phyloP scores from a whole-genome alignment of 2,888 invertebrate species.

The Agelastica alni region DNA sequence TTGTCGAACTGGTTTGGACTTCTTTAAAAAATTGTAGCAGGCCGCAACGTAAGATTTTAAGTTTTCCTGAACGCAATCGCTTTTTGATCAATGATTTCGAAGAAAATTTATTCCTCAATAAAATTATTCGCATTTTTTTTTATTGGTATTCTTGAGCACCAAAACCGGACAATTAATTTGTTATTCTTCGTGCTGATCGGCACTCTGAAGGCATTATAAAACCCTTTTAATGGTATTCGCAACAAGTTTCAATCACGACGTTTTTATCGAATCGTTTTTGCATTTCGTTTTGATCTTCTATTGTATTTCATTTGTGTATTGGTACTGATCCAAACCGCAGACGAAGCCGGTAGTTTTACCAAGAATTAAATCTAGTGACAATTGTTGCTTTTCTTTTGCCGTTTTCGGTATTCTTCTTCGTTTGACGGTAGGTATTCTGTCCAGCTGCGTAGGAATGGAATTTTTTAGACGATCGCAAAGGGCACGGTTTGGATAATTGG shows the following conservation, averaged over 20 bases:
- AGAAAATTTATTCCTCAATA: no score
- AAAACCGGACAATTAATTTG: constrained; percentile 6
- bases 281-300: constrained; percentile 12
- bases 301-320: constrained; percentile 24
- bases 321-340: constrained; percentile 20
- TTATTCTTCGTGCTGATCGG: constrained; percentile 6
- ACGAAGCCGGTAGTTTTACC: constrained; percentile 19
- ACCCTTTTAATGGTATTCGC: constrained; percentile 20
- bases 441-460: neutral
- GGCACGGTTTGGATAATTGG: neutral
- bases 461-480: no score
- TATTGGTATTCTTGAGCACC: no score
- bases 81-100: no score
- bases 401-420: constrained; percentile 17
- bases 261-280: constrained; percentile 7
- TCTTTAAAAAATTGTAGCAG: no score
- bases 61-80: no score
- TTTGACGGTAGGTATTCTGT: constrained; percentile 13
- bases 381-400: constrained; percentile 30
- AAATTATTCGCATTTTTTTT: no score
- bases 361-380: constrained; percentile 31
- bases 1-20: no score
- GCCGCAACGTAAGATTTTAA: no score
- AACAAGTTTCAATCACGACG: constrained; percentile 22
- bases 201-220: constrained; percentile 8